Evolutionary conservation across 2,113 vertebrate species (phyloP), one percentile per base, ranked within the genome.

Genomic region (Rhinopomastus cyanomelas): DNA sequence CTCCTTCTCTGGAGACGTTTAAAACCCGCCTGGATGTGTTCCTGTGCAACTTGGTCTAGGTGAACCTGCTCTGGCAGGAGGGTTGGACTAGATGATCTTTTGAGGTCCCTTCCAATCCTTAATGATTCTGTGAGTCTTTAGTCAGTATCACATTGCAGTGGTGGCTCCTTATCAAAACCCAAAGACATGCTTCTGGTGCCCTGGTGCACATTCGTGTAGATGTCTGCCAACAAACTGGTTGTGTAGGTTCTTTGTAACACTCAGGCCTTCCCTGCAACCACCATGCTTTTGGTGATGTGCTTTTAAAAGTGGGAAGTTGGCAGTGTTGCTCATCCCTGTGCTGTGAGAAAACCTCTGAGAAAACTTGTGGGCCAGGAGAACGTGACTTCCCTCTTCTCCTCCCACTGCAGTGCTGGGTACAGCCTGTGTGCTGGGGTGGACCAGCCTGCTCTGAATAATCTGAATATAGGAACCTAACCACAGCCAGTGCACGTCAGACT

Each of bases 401-500:
- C 18, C 30, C 2, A 0, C 32, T 26, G 9, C 1, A 7, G 7
- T 0, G 8, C 56, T 4, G 3, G 9, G 14, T 44, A 17, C 20
- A 56, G 48, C 36, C 2, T 3, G 68, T 66, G 39, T 2, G 10
- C 72, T 81, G 67, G 64, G 36, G 2, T 26, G 7, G 18, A 20
- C 25, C 44, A 49, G 21, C 13, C 32, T 87, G 3, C 56, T 67
- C 21, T 3, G 6, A 36, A 39, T 44, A 42, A 34, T 57, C 11
- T 37, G 37, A 55, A 15, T 88, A 46, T 8, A 29, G 64, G 44
- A 73, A 13, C n/a, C 9, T 2, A 48, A 20, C 59, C 1, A 4
- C 37, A 56, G 59, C 15, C 1, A 0, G 7, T 0, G 6, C 1
- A 0, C 25, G 34, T 46, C 49, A 61, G 60, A 9, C 11, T 12